Evolutionary conservation across 2,888 invertebrate genomes (phyloP).

Genomic region (Anoncus sp.): DNA sequence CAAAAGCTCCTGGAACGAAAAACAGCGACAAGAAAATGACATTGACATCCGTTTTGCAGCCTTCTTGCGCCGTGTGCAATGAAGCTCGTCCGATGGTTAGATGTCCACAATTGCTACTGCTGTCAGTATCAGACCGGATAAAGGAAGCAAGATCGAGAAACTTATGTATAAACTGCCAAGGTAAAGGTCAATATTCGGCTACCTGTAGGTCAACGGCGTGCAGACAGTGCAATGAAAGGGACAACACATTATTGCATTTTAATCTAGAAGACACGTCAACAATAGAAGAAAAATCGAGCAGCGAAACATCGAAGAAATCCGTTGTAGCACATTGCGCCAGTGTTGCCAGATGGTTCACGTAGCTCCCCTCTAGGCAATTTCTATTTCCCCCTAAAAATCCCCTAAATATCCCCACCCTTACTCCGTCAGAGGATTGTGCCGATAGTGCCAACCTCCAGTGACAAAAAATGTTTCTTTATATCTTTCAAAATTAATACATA

Average conservation of each 20-base stretch:
- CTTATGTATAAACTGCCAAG: constrained; percentile 66
- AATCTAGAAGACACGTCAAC: constrained; percentile 6
- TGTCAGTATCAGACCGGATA: constrained; percentile 39
- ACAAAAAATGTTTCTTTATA: no score
- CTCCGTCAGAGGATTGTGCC: no score
- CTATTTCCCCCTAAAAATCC: no score
- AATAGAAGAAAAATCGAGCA: constrained; percentile 5
- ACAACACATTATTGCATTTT: constrained; percentile 60
- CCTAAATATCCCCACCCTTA: no score
- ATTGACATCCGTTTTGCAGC: constrained; percentile 38
- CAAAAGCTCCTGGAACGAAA: constrained; percentile 23
- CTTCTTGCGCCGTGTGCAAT: constrained; percentile 36
- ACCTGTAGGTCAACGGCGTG: constrained; percentile 55
- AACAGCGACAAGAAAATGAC: constrained; percentile 30
- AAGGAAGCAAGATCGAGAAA: constrained; percentile 47
- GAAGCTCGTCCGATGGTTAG: constrained; percentile 33
- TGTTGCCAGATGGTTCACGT: no score
- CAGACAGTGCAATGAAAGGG: no score
- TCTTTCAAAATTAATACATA: no score
- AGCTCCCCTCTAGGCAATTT: no score
- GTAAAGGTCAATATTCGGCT: constrained; percentile 47
- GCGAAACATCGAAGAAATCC: constrained; percentile 32
- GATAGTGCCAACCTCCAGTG: no score
- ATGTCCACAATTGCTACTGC: constrained; percentile 45
- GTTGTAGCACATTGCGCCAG: constrained; percentile 26